Percentiles rank a stretch among this genome's conserved stretches.
Evolutionary conservation across 2,113 vertebrate species (phyloP).

Genomic region (Chaetodon trifascialis): DNA sequence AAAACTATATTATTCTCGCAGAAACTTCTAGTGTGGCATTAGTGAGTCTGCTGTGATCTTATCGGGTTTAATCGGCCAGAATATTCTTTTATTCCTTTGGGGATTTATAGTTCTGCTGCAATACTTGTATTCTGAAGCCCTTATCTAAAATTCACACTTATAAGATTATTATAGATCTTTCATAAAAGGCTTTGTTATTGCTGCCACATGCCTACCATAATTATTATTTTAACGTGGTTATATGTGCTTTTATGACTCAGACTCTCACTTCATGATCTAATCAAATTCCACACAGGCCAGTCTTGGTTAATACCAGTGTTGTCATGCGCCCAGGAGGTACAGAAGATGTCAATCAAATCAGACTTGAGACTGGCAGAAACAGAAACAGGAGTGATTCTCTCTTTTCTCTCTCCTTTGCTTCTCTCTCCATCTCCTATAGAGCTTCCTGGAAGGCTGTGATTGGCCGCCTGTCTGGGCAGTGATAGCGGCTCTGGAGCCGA

Average conservation of each 20-base stretch:
- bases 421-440: conserved; percentile 81
- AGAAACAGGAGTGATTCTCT: conserved; percentile 74
- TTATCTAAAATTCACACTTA: conserved; percentile 47
- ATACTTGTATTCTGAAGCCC: conserved; percentile 43
- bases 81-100: conserved; percentile 39
- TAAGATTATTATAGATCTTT: conserved; percentile 68
- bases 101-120: conserved; percentile 50
- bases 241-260: conserved; percentile 58
- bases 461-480: conserved; percentile 91
- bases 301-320: conserved; percentile 54
- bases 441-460: conserved; percentile 89
- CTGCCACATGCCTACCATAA: conserved; percentile 54
- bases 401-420: conserved; percentile 54
- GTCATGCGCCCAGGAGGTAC: conserved; percentile 61
- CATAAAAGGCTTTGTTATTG: conserved; percentile 65
- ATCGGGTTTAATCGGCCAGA: conserved; percentile 25
- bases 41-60: conserved; percentile 7
- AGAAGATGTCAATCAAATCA: conserved; percentile 76
- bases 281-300: conserved; percentile 51
- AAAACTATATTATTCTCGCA: conserved; percentile 27
- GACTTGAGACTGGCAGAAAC: conserved; percentile 67
- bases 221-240: conserved; percentile 63
- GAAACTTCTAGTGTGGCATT: conserved; percentile 18
- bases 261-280: conserved; percentile 60
- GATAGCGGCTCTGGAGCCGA: conserved; percentile 91